A percentile compares a stretch with the other conserved stretches of the same genome.
These are phyloP conservation scores for Petrophora chlorosata DNA, from an alignment of 2,888 invertebrate genomes.

Conservation along the genomic window DNA sequence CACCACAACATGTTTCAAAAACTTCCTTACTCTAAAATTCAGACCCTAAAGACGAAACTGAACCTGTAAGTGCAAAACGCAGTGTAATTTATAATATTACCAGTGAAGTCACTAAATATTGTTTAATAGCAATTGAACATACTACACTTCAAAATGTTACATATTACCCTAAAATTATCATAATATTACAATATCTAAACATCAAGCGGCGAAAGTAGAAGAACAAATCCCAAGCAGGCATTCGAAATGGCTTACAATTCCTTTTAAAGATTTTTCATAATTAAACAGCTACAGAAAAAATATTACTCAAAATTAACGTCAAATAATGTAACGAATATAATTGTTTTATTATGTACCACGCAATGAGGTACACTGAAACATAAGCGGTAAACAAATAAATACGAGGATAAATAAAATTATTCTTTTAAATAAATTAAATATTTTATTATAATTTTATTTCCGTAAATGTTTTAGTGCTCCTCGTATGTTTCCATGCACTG, in stretches of 20 bases:
- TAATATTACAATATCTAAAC: constrained; percentile 29
- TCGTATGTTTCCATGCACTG: neutral
- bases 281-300: constrained; percentile 2
- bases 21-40: constrained; percentile 22
- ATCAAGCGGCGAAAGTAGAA: constrained; percentile 32
- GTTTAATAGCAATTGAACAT: constrained; percentile 30
- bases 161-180: constrained; percentile 3
- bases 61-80: neutral
- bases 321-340: neutral
- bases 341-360: constrained; percentile 10
- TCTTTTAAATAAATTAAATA: no score
- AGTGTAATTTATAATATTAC: neutral
- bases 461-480: neutral
- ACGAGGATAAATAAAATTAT: no score
- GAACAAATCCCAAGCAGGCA: constrained; percentile 14
- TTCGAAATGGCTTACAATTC: constrained; percentile 44
- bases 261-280: constrained; percentile 27
- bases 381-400: neutral
- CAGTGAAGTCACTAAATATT: constrained; percentile 5
- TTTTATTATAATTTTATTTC: no score
- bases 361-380: neutral
- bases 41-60: neutral
- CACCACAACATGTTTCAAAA: constrained; percentile 35
- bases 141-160: constrained; percentile 1
- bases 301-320: neutral